phyloP scores from a whole-genome alignment of 2,888 invertebrate species.

The Habrosyne pyritoides region DNA sequence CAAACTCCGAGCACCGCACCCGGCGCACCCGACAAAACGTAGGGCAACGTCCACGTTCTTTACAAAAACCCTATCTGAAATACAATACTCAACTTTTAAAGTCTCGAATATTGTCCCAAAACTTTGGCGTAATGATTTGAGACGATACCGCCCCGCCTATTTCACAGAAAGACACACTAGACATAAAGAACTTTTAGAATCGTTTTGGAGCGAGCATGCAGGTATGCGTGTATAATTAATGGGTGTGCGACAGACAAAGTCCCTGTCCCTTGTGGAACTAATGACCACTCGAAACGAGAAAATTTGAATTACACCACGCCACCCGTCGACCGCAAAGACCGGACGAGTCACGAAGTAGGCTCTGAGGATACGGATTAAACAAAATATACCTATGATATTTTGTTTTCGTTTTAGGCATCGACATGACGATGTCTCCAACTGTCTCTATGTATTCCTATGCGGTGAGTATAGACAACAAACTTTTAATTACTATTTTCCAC shows the following conservation, averaged over 20 bases:
- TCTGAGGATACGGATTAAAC: slow-evolving; percentile 27
- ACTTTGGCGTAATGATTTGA: slow-evolving; percentile 21
- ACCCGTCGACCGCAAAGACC: slow-evolving; percentile 59
- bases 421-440: slow-evolving; percentile 24
- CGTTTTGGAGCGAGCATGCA: slow-evolving; percentile 38
- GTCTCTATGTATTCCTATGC: background rate
- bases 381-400: background rate
- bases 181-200: slow-evolving; percentile 44
- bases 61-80: slow-evolving; percentile 56
- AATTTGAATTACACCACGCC: slow-evolving; percentile 60
- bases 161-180: slow-evolving; percentile 20
- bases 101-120: slow-evolving; percentile 21
- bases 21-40: slow-evolving; percentile 39
- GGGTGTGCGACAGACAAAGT: slow-evolving; percentile 67
- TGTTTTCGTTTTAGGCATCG: background rate
- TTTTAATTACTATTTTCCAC: slow-evolving; percentile 7
- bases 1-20: slow-evolving; percentile 65
- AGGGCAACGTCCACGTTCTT: slow-evolving; percentile 51
- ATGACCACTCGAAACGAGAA: slow-evolving; percentile 78
- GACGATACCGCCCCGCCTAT: slow-evolving; percentile 19
- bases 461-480: background rate
- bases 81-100: slow-evolving; percentile 49
- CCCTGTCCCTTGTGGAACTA: slow-evolving; percentile 71
- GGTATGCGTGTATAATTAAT: slow-evolving; percentile 69
- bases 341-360: slow-evolving; percentile 70